phyloP scores from a whole-genome alignment of 2,113 vertebrate species.

The Actenoides lindsayi region DNA sequence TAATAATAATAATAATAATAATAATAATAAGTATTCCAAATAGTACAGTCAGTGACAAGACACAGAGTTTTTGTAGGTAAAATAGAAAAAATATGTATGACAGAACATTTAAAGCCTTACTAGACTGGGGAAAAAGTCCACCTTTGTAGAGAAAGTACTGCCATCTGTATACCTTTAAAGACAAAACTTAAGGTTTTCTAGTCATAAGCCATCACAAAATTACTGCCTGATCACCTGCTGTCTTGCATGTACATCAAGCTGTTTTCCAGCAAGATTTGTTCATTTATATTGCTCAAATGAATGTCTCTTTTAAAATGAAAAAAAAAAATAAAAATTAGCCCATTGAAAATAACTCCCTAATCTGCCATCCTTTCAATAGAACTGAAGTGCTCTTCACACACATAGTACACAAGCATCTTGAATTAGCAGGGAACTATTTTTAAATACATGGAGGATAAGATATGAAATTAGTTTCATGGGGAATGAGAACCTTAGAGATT shows the following conservation, averaged over 20 bases:
- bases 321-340: neutral
- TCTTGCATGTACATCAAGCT: neutral
- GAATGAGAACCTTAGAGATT: conserved; percentile 80
- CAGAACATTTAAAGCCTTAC: neutral
- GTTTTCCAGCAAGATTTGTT: conserved; percentile 30
- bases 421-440: conserved; percentile 81
- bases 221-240: conserved; percentile 32
- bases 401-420: conserved; percentile 72
- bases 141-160: neutral
- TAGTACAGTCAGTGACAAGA: neutral
- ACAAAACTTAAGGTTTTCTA: neutral
- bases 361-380: conserved; percentile 72
- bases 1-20: neutral
- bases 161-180: neutral
- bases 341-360: conserved; percentile 73
- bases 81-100: neutral
- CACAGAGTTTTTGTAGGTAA: neutral
- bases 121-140: neutral
- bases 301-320: conserved; percentile 6
- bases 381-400: conserved; percentile 76
- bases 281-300: conserved; percentile 47
- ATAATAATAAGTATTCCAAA: neutral
- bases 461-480: conserved; percentile 81
- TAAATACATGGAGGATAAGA: conserved; percentile 77
- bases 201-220: neutral